phyloP scores from a whole-genome alignment of 2,113 vertebrate species.

The Nansenia antarctica region DNA sequence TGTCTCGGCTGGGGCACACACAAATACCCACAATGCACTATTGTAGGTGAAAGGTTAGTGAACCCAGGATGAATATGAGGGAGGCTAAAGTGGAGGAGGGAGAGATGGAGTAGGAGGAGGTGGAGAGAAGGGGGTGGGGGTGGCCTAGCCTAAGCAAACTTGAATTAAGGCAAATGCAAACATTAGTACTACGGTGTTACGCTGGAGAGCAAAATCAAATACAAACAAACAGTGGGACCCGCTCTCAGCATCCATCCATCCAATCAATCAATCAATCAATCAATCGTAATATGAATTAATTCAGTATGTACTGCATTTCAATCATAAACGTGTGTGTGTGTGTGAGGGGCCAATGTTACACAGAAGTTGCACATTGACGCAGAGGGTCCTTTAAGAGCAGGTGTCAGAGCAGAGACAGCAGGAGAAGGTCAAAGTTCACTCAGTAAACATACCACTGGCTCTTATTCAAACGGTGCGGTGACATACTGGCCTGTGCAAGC shows the following conservation, averaged over 20 bases:
- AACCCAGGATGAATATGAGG: not conserved
- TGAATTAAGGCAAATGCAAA: conserved; percentile 71
- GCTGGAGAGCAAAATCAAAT: conserved; percentile 23
- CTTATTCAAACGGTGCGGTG: no score
- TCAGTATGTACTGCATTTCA: conserved; percentile 15
- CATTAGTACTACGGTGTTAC: conserved; percentile 41
- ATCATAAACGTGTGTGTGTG: not conserved
- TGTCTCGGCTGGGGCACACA: not conserved
- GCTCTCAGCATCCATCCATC: not conserved
- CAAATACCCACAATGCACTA: not conserved
- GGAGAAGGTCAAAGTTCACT: not conserved
- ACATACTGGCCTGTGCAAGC: not conserved
- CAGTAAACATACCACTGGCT: no score
- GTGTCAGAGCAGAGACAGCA: not conserved
- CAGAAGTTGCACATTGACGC: not conserved
- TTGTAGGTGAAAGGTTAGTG: not conserved
- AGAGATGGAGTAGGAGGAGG: not conserved
- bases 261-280: not conserved
- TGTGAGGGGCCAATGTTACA: conserved; percentile 1
- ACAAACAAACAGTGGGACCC: not conserved
- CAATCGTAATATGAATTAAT: no score
- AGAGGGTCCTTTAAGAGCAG: not conserved
- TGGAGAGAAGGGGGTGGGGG: not conserved
- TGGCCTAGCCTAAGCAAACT: conserved; percentile 61
- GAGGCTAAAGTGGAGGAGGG: not conserved